Evolutionary conservation across 2,797 vertebrate genomes (phyloP).

Genomic region (Smutsia temminckii): DNA sequence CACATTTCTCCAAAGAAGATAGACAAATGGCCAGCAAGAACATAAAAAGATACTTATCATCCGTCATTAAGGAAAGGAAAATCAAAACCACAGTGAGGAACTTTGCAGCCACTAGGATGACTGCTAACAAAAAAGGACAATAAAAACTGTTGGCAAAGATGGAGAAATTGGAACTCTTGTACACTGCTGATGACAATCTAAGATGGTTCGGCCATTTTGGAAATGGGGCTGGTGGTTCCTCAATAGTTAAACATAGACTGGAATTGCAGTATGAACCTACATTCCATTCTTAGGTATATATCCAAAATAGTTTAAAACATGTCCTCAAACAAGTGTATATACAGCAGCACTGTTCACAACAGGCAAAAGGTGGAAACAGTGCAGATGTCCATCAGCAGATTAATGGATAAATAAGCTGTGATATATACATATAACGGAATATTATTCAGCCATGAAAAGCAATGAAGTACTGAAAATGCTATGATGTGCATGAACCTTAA

Average conservation of each 20-base stretch:
- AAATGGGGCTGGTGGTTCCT: neutral
- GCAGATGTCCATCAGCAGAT: neutral
- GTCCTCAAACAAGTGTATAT: neutral
- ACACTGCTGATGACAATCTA: neutral
- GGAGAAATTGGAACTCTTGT: neutral
- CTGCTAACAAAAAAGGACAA: neutral
- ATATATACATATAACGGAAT: neutral
- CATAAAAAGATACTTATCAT: neutral
- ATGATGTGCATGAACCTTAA: neutral
- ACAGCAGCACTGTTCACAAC: neutral
- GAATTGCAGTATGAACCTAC: neutral
- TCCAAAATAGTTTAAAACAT: neutral
- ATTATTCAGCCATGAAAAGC: neutral
- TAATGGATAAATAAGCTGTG: neutral
- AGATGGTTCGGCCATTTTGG: neutral
- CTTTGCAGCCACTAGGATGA: neutral
- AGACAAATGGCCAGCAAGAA: neutral
- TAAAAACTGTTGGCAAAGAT: neutral
- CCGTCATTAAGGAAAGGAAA: conserved; percentile 5
- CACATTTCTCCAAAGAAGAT: neutral
- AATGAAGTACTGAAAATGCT: neutral
- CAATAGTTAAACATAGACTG: neutral
- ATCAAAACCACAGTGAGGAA: neutral
- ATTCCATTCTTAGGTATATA: neutral
- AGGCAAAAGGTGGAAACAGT: neutral